A percentile compares a stretch with the other conserved stretches of the same genome.
Conservation (phyloP, 2,797 vertebrate species). For the Sebastes alutus region DNA sequence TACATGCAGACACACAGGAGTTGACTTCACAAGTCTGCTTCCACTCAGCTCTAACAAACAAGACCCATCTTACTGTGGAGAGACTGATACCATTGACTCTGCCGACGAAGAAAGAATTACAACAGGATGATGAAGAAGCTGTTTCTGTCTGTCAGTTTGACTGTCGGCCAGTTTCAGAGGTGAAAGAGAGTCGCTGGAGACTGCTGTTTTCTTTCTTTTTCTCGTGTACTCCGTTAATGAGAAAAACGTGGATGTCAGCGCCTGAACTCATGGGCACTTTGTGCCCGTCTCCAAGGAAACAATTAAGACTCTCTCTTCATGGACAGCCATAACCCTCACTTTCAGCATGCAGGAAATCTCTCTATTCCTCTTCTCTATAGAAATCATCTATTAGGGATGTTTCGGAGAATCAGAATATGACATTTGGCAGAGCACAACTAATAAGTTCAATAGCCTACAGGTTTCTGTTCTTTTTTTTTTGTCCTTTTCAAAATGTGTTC, state of each 20-base stretch:
- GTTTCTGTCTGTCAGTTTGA: not conserved
- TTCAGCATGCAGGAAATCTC: conserved; percentile 8
- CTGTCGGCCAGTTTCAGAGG: not conserved
- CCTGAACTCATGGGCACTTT: conserved; percentile 49
- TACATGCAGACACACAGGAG: not conserved
- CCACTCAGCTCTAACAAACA: not conserved
- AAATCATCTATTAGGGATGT: not conserved
- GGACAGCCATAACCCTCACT: conserved; percentile 20
- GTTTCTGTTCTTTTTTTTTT: not conserved
- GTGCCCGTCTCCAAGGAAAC: conserved; percentile 71
- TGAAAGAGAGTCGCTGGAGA: conserved; percentile 12
- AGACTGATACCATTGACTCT: conserved; percentile 9
- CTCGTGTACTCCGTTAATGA: conserved; percentile 47
- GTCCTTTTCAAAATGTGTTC: not conserved
- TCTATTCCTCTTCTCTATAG: not conserved
- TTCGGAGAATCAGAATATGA: conserved; percentile 3
- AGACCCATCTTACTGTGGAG: not conserved
- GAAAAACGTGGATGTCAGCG: conserved; percentile 46
- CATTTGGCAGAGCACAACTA: not conserved
- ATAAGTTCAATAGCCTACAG: not conserved
- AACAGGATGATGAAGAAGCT: conserved; percentile 16
- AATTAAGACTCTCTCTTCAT: conserved; percentile 62
- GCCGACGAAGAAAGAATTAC: not conserved
- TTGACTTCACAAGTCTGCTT: not conserved
- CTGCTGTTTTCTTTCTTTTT: conserved; percentile 18